Evolutionary conservation across 2,888 invertebrate genomes (phyloP), one percentile per base, ranked within the genome.

Genomic region (Sinohyriopsis cumingii): DNA sequence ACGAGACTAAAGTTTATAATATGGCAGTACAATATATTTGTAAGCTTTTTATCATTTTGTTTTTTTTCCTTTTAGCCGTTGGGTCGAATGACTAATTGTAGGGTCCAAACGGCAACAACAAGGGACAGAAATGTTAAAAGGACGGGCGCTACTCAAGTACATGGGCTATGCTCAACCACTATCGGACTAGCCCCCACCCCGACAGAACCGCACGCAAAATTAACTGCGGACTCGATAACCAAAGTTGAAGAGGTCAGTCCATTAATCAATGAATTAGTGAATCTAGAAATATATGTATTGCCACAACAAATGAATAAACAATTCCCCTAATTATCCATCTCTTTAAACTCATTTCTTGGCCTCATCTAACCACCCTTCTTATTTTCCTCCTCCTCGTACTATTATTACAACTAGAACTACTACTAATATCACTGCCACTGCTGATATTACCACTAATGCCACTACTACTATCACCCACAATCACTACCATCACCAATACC

Each of bases 201-300:
- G 9, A 65, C 71, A 55, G 73, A 69, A 55, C 77, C 78, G 19
- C 71, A 80, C n/a, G 59, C 73, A 28, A 78, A 80, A 64, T 79
- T 80, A 59, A 79, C 71, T 5, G 80, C 79, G 63, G 78, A 80
- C 63, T 73, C 73, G 1, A 63, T 76, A 55, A 73, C 81, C 5
- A 82, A 78, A 63, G 81, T 82, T 7, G 81, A 82, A 65, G 81
- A 80, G 75, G 81, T 82, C 65, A 63, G 71, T 60, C 0, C 25
- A 54, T 59, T 20, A 64, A 55, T 28, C 24, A 24, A 45, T 15
- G 45, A 45, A 12, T 45, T 3, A 45, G 15, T 45, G 12, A 45
- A 45, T 33, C 45, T 45, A 15, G 45, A 45, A 45, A 45, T 3
- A 45, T 15, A 45, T 15, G 45, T 3, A 15, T 15, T 45, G 45